Conservation (phyloP, 2,888 invertebrate species). For the Pyrrhosoma nymphula region DNA sequence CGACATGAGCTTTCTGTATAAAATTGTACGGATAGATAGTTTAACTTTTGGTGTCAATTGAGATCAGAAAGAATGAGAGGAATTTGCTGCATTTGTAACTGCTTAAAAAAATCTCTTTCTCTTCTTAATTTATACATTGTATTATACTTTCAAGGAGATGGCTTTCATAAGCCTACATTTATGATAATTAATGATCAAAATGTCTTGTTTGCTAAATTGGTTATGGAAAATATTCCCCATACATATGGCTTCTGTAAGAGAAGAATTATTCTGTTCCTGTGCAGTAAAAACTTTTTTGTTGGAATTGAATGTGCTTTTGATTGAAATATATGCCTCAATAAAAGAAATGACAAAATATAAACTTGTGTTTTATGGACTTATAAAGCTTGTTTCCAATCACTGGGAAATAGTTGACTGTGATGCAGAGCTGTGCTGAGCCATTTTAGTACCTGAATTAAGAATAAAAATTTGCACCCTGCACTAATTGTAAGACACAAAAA, state of each 20-base stretch:
- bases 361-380: background rate
- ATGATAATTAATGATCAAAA: background rate
- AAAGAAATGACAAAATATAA: constrained; percentile 3
- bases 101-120: background rate
- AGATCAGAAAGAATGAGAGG: constrained; percentile 1
- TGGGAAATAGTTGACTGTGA: too few species aligned
- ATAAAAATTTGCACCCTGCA: too few species aligned
- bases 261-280: constrained; percentile 16
- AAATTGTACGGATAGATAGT: constrained; percentile 8
- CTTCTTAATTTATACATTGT: background rate
- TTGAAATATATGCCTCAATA: constrained; percentile 27
- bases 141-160: background rate
- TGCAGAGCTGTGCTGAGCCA: too few species aligned
- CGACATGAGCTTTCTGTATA: constrained; percentile 17
- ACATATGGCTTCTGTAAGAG: background rate
- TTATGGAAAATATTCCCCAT: constrained; percentile 9
- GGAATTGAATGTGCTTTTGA: constrained; percentile 39
- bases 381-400: background rate
- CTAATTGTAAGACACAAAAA: too few species aligned
- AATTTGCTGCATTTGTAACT: constrained; percentile 22
- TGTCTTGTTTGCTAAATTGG: background rate
- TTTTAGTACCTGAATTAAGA: background rate
- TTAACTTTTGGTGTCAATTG: constrained; percentile 19
- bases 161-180: background rate
- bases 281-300: background rate